Base-by-base conservation (phyloP, 2,797 vertebrate species). In the Lindbergichthys nudifrons region DNA sequence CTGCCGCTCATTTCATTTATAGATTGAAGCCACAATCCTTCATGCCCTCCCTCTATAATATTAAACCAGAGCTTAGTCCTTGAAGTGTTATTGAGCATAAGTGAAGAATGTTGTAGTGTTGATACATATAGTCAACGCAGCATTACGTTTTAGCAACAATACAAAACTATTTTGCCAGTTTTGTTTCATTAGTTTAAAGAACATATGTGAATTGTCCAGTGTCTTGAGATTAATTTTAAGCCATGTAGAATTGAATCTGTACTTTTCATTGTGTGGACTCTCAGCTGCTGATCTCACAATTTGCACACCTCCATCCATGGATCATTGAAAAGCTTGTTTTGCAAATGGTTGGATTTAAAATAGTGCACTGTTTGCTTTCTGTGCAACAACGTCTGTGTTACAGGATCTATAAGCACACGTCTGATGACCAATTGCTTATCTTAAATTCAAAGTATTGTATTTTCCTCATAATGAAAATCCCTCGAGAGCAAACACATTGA, bases 321-420 rank as follows among this genome's bases (percentile, higher is more conserved):
- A 47, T 78, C 54, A 63, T 26, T 30, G 41, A 60, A 68, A 36
- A 46, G 72, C 75, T 53, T 21, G 56, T 62, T 69, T 75, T 21
- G 19, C 65, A 67, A 19, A 65, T 56, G 47, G 12, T 45, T 58
- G 53, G 30, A 73, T 70, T 63, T 54, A 47, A 67, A 75, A 76
- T 63, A 46, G 58, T 64, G 50, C 74, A 56, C 15, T 4, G 12
- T 42, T 51, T 59, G 51, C 30, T 52, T 10, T 46, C 5, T 71
- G 16, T 11, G 21, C 68, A 21, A 10, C 53, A 26, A 50, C 16
- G 60, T 57, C 47, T 23, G 14, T n/a, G 32, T 47, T 36, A 58
- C 14, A 23, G 18, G 70, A 52, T 62, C n/a, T 41, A 10, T 41
- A 52, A 30, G 30, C 16, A 47, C 10, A 10, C 21, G 23, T 10